Base-by-base conservation (phyloP, 2,113 vertebrate species). In the Channa argus region DNA sequence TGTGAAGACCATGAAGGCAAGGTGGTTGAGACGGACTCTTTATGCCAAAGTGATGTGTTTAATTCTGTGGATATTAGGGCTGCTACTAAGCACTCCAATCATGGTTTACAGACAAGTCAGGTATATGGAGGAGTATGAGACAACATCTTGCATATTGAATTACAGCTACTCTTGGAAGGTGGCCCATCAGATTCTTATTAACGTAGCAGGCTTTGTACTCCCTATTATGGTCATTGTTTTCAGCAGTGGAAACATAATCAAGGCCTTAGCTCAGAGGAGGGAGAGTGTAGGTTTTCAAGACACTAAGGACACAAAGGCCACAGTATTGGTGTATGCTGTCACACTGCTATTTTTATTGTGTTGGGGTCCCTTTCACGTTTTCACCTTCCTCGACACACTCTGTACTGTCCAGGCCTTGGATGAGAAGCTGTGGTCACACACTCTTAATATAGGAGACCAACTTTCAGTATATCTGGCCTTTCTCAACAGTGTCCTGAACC, bases 401-500 rank as follows among this genome's bases (percentile, higher is more conserved):
- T 92, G 84, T 14, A 86, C 93, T 11, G 0, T 95, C 0, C 0
- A 3, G 0, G 13, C 93, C 1, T 15, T 95, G 54, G 46, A 88
- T 0, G 46, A 74, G 6, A 89, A 82, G 44, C 2, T 46, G 59
- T 95, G 95, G 56, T 45, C 5, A 45, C 55, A 89, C 0, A 3
- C 83, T 2, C 62, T 96, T 0, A 88, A 95, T 0, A 2, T 96
- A 7, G 62, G 94, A 65, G 74, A 85, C 0, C 95, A 99, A 74
- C 41, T 98, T 50, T 89, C 94, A 6, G 69, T 53, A 0, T 98
- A 95, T 54, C 65, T 96, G 14, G 94, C 92, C 8, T 97, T 95
- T 33, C 94, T 96, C 82, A 99, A 98, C 93, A 98, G 97, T 87
- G 94, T 93, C 72, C 86, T 99, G 39, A 99, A 99, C 84, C 98